Base-by-base conservation (phyloP, 2,888 invertebrate genomes). In the Cantharis flavilabris region DNA sequence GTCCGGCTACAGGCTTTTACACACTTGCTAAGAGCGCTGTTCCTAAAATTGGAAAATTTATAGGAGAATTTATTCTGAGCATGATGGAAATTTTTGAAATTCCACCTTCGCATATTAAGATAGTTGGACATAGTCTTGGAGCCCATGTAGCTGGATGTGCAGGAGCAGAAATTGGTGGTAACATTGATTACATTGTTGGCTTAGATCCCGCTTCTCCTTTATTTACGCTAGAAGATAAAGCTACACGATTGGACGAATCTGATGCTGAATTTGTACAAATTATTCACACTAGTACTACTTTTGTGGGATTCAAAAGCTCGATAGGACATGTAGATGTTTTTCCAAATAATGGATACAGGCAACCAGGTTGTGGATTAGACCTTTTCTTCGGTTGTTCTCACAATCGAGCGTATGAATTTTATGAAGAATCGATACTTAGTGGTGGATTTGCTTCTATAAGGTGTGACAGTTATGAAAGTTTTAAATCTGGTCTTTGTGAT, bases 381-480 rank as follows among this genome's bases (percentile, higher is more conserved):
- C 9, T 80, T 2, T 10, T 71, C 18, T 80, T 76, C 13, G 13
- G 81, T 9, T 89, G 89, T 76, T 79, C 88, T 3, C 89, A 89
- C 80, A 78, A 77, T 0, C 84, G 87, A 3, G 83, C 89, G 3
- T 84, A 85, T n/a, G 28, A 80, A 49, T 88, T 87, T 76, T 89
- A 86, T 76, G 83, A 85, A 11, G 89, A 89, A 82, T 84, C 88
- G 0, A 80, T 89, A 5, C 67, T 26, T 62, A 23, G 65, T 1
- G 13, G 65, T 5, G 73, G 75, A n/a, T 89, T 88, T 79, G 76
- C 79, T 3, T 83, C 86, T 10, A 18, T n/a, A 26, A 65, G 14
- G 9, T 81, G 81, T 62, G 49, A 28, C 2, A 78, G 72, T 64
- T 72, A 73, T 28, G 62, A 73, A 9, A 73, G 78, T n/a, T 80